Conservation (phyloP, 2,797 vertebrate species). For the Typhlichthys eigenmanni region DNA sequence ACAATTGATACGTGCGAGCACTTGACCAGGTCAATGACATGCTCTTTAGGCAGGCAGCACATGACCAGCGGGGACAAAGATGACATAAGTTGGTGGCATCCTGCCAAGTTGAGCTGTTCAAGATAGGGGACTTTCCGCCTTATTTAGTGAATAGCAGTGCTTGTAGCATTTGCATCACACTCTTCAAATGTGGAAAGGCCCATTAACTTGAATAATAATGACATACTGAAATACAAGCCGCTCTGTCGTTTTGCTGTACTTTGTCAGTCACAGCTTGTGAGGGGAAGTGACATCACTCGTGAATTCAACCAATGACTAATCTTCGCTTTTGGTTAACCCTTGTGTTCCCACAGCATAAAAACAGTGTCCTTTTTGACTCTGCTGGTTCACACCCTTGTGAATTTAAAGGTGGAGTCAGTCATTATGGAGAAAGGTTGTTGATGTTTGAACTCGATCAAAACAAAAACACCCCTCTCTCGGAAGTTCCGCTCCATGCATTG, state of each 20-base stretch:
- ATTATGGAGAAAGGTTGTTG: too few relatives aligned
- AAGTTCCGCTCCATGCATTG: too few relatives aligned
- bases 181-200: constrained; percentile 43
- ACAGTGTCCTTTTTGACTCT: too few relatives aligned
- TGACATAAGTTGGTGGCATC: constrained; percentile 76
- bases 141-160: constrained; percentile 38
- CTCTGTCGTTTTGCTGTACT: constrained; percentile 61
- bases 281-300: constrained; percentile 53
- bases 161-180: constrained; percentile 49
- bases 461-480: too few relatives aligned
- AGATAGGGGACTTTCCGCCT: constrained; percentile 59
- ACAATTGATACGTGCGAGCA: constrained; percentile 18
- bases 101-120: constrained; percentile 64
- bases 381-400: too few relatives aligned
- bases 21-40: constrained; percentile 21
- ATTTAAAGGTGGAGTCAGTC: too few relatives aligned
- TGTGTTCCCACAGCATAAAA: too few relatives aligned
- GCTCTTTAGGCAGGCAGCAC: constrained; percentile 35
- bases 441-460: too few relatives aligned
- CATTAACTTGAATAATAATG: constrained; percentile 57
- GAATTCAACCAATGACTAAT: constrained; percentile 55
- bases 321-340: too few relatives aligned
- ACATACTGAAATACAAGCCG: constrained; percentile 45
- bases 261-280: constrained; percentile 63
- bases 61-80: constrained; percentile 60